phyloP scores from a whole-genome alignment of 1,140 invertebrate genomes.

The Pseudoatta argentina region DNA sequence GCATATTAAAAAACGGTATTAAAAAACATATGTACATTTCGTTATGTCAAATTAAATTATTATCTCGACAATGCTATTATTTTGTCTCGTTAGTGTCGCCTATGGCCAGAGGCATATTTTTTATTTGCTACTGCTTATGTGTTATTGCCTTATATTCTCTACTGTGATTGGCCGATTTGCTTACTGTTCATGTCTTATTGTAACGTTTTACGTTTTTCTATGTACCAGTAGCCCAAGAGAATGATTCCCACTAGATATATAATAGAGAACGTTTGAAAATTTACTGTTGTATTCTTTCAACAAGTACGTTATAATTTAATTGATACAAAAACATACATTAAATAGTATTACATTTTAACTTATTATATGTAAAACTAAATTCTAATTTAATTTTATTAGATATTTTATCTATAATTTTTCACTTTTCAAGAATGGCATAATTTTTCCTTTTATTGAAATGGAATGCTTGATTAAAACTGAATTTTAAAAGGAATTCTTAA shows the following conservation, averaged over 20 bases:
- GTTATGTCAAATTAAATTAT: not conserved
- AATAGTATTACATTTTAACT: not conserved
- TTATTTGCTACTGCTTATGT: too few relatives aligned
- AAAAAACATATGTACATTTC: not conserved
- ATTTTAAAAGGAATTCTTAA: not conserved
- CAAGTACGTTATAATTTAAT: not conserved
- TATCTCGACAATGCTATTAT: not conserved
- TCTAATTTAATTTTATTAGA: not conserved
- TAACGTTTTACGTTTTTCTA: too few relatives aligned
- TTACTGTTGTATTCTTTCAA: not conserved
- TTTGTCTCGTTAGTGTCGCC: not conserved
- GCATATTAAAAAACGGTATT: not conserved
- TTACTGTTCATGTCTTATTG: too few relatives aligned
- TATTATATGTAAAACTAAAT: not conserved
- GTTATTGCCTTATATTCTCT: too few relatives aligned
- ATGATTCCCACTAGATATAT: not conserved
- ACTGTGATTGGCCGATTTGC: too few relatives aligned
- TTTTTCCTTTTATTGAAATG: not conserved
- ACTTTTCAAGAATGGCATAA: not conserved
- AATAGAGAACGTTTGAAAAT: not conserved
- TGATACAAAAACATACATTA: not conserved
- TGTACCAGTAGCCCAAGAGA: not conserved
- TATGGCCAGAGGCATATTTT: too few relatives aligned
- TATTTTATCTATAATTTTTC: not conserved
- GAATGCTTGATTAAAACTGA: not conserved